Base-by-base conservation (phyloP, 2,888 invertebrate genomes). In the Caenorhabditis macrosperma region DNA sequence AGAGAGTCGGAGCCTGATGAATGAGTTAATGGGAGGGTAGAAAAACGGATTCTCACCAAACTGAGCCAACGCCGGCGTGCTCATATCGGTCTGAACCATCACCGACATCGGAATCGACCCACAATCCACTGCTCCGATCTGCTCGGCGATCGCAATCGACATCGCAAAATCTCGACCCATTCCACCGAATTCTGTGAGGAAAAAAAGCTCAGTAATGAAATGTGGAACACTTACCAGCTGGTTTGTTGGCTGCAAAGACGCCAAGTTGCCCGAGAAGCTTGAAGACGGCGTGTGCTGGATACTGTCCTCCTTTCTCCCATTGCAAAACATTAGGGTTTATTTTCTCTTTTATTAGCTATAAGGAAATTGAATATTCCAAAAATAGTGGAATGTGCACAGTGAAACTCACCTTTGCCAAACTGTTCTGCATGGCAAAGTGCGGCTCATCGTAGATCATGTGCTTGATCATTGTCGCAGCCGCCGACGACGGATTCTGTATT, bases 81-180 rank as follows among this genome's bases (percentile, higher is more conserved):
- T 91, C 92, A 93, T 93, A 82, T 93, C 93, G 4, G 83, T 82
- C 78, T 87, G 78, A 9, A 92, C 93, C 88, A 93, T 93, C 7
- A 93, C 93, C 7, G 91, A 91, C 92, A 92, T 93, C 17, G 92
- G 92, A 59, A 93, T 88, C 2, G 91, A 92, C 4, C 92, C 93
- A 90, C 93, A 93, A 77, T 91, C 91, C 57, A 93, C 91, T 66
- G 87, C 84, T 10, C 93, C 93, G 64, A 93, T 85, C 79, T 92
- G 92, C 86, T 93, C 93, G 22, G 92, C 91, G 30, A 92, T 90
- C 2, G 93, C 93, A 15, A 93, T 88, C 67, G 91, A 91, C 88
- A 92, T 93, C 24, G 92, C 91, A 88, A 91, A 93, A 87, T 93
- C 93, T 74, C 93, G 88, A 1, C 93, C 93, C 46, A 93, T 88